Evolutionary conservation across 2,113 vertebrate species (phyloP).

Genomic region (Platichthys stellatus): DNA sequence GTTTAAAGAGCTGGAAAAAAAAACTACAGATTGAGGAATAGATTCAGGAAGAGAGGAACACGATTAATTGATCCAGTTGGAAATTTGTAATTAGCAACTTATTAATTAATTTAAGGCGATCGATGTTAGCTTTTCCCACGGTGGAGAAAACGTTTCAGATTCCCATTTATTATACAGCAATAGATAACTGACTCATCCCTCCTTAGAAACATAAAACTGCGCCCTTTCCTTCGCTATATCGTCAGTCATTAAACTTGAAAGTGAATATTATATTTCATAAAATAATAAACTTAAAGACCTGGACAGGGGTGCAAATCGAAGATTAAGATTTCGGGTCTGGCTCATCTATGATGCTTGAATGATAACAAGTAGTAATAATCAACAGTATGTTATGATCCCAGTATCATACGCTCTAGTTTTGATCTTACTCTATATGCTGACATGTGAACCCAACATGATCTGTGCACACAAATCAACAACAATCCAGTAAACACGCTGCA

Average conservation of each 20-base stretch:
- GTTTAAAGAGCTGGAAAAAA: not conserved
- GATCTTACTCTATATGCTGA: not conserved
- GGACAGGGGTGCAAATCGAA: no score
- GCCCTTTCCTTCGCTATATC: not conserved
- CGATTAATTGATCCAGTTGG: slow-evolving; percentile 7
- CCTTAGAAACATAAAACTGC: not conserved
- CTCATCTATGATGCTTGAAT: no score
- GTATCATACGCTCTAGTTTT: not conserved
- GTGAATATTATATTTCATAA: not conserved
- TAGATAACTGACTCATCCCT: not conserved
- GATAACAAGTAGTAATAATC: no score
- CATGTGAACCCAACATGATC: not conserved
- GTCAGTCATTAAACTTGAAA: not conserved
- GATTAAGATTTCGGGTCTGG: no score
- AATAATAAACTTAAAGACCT: no score
- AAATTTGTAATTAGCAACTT: slow-evolving; percentile 1
- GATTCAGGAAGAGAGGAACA: not conserved
- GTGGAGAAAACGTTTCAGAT: not conserved
- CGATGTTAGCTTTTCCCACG: not conserved
- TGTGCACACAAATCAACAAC: not conserved
- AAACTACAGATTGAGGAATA: not conserved
- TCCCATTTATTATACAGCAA: slow-evolving; percentile 3
- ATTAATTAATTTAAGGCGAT: not conserved
- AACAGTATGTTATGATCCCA: not conserved
- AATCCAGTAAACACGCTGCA: no score